A percentile compares a stretch with the other conserved stretches of the same genome.
These are phyloP conservation scores for Neria commutata DNA, from an alignment of 2,888 invertebrate genomes.

Conservation along the genomic window DNA sequence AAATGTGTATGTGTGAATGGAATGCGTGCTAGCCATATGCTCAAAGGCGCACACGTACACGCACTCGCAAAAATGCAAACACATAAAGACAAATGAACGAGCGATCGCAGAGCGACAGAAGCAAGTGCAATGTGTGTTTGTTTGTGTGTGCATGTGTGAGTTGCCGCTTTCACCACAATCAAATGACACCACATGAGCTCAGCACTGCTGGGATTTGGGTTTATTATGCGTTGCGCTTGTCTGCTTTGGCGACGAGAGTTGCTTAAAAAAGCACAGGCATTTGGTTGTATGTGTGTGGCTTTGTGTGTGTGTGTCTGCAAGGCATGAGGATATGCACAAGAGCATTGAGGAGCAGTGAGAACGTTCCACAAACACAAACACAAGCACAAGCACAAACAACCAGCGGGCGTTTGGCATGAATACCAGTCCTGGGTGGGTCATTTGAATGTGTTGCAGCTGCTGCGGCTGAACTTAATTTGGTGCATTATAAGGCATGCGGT, in stretches of 20 bases:
- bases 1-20: too few species aligned
- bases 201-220: constrained; percentile 8
- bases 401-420: too few species aligned
- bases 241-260: neutral
- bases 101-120: too few species aligned
- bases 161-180: neutral
- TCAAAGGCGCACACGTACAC: constrained; percentile 8
- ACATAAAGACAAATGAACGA: neutral
- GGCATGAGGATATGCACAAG: too few species aligned
- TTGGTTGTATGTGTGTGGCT: too few species aligned
- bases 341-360: neutral
- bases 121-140: neutral
- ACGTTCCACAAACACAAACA: neutral
- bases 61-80: neutral
- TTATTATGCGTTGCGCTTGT: neutral
- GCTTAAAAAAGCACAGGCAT: neutral
- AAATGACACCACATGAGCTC: constrained; percentile 10
- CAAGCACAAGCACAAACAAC: neutral
- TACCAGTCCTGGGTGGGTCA: too few species aligned
- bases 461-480: too few species aligned
- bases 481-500: too few species aligned
- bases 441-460: too few species aligned
- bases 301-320: too few species aligned
- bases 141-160: constrained; percentile 6
- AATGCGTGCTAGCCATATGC: too few species aligned